Evolutionary conservation across 2,888 invertebrate species (phyloP), one percentile per base, ranked within the genome.

Genomic region (Drosophila ustulata): DNA sequence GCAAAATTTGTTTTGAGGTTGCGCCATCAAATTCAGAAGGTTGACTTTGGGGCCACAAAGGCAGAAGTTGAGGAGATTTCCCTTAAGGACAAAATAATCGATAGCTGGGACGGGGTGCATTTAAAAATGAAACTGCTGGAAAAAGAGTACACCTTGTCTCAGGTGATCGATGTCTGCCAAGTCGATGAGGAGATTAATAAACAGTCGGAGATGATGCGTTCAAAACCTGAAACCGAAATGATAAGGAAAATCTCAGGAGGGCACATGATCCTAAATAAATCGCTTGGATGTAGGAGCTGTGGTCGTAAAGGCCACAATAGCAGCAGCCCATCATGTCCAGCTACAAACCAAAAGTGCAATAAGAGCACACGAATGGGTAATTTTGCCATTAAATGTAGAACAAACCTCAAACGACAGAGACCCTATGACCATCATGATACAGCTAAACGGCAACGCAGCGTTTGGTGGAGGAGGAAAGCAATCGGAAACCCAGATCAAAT

Each of bases 121-220:
- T 7, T 8, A 13, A 47, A 28, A 13, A 28, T 8, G 13, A 46
- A 47, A 53, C 13, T 53, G 3, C 18, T 66, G 9, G 61, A 57
- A 28, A 67, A 65, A 53, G 62, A 71, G 11, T 34, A 59, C 37
- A 37, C 59, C 34, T 41, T 64, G 30, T 7, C 28, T 28, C 53
- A 73, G 30, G 45, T 70, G 2, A 57, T 70, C 11, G 11, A 70
- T 18, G 57, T 45, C 25, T 73, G 62, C 39, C 57, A 50, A 51
- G 51, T 59, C 6, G 65, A 64, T 7, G 66, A 68, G 34, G 50
- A 67, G 25, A 63, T 74, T 13, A 63, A 43, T 39, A 58, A 63
- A 13, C 65, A 66, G 30, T 64, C 43, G 6, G 37, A 68, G 37
- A 6, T 47, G 0, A 71, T 71, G 61, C 18, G 34, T 6, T 39